Base-by-base conservation (phyloP, 2,797 vertebrate species). In the Epinephelus malabaricus region DNA sequence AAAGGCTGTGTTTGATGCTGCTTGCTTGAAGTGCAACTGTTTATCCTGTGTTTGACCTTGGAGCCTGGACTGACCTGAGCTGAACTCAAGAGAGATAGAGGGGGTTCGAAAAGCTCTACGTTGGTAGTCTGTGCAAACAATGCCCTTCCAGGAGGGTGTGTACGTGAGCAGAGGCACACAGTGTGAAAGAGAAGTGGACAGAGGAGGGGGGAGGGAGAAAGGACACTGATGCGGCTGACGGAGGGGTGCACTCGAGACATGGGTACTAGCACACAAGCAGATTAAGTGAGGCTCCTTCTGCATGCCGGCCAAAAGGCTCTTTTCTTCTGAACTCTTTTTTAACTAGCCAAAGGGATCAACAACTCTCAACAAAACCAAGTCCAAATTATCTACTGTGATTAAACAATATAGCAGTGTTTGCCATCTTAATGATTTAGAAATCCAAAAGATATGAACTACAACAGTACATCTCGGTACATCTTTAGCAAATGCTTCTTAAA, bases 161-260 rank as follows among this genome's bases (percentile, higher is more conserved):
- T 92, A 94, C 92, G 85, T 95, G 93, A 92, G 89, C 53, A 4
- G 49, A 86, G 70, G 86, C 93, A 93, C 92, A 89, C 85, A 87
- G 80, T 86, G 62, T 47, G 83, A 79, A 79, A 78, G 78, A 62
- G 84, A 79, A 69, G 67, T 25, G 21, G 66, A 53, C 27, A 55
- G 45, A 61, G 62, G 64, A 38, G 53, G 55, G 34, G 68, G 53
- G 30, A 68, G 63, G 45, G 73, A 23, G 46, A 53, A 59, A 56
- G 62, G 47, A 68, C 18, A 69, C 66, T 64, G 53, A 77, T 51
- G 72, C 50, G 21, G 49, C 51, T 61, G 47, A 56, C 73, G 64
- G 40, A 59, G 58, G 58, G 63, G 17, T 62, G 64, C 18, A 50
- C 82, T 78, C 71, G 47, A 72, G 73, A 78, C 70, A 63, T 9